These are phyloP conservation scores for Drosophila burlai DNA, from an alignment of 1,140 invertebrate species.

Conservation along the genomic window DNA sequence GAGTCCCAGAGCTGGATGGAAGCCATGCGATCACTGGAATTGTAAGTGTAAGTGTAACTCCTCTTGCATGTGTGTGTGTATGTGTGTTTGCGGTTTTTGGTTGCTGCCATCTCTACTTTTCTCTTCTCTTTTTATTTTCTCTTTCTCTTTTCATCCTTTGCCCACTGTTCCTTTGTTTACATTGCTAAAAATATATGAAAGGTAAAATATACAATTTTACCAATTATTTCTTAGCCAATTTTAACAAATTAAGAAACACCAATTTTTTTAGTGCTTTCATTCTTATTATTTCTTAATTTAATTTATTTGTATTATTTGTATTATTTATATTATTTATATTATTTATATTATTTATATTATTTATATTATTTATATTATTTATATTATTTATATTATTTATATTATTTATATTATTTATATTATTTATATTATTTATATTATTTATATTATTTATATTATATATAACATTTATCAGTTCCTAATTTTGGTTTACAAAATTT, in stretches of 20 bases:
- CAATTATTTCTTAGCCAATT: neutral
- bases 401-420: neutral
- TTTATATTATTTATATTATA: neutral
- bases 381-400: too few species aligned
- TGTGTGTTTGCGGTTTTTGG: neutral
- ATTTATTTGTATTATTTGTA: too few species aligned
- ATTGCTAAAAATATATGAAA: neutral
- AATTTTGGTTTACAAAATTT: neutral
- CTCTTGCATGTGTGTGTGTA: neutral
- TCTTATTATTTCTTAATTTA: too few species aligned
- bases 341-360: too few species aligned
- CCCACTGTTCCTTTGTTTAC: neutral
- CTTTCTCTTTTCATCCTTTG: neutral
- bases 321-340: too few species aligned
- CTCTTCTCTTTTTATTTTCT: neutral
- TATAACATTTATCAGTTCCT: neutral
- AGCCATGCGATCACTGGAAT: conserved; percentile 12
- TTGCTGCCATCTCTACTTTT: conserved; percentile 1
- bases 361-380: too few species aligned
- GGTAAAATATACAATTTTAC: neutral
- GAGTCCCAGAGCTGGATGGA: conserved; percentile 17
- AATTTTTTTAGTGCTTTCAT: too few species aligned
- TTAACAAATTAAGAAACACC: neutral
- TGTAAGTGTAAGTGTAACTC: conserved; percentile 12
- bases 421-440: neutral